Evolutionary conservation across 2,888 invertebrate species (phyloP).

Genomic region (Cyclophora punctaria): DNA sequence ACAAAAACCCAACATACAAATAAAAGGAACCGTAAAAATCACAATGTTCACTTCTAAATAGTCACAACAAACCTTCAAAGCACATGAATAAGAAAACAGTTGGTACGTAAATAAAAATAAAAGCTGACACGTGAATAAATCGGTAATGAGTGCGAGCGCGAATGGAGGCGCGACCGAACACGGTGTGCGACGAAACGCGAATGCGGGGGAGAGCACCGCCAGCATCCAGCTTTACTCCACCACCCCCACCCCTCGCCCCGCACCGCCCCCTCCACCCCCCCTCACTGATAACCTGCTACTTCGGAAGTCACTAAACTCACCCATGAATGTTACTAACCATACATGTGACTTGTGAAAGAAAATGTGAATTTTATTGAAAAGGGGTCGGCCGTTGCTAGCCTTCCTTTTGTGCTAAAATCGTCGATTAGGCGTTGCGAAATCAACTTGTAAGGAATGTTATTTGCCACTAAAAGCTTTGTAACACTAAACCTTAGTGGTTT

Average conservation of each 20-base stretch:
- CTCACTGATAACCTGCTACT: conserved; percentile 72
- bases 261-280: conserved; percentile 32
- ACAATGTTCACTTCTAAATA: conserved; percentile 48
- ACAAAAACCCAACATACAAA: conserved; percentile 10
- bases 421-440: conserved; percentile 46
- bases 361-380: conserved; percentile 69
- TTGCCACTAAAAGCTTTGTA: conserved; percentile 31
- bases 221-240: conserved; percentile 56
- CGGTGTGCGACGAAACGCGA: conserved; percentile 56
- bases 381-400: conserved; percentile 48
- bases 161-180: conserved; percentile 45
- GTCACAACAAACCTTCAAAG: conserved; percentile 60
- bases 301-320: conserved; percentile 73
- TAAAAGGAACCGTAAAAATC: conserved; percentile 49
- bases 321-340: conserved; percentile 62
- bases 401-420: conserved; percentile 50
- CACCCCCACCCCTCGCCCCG: conserved; percentile 28
- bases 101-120: conserved; percentile 43
- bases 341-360: conserved; percentile 60
- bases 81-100: conserved; percentile 34
- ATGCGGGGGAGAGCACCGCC: conserved; percentile 61
- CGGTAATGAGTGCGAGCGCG: conserved; percentile 34
- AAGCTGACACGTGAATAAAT: conserved; percentile 44
- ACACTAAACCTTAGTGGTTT: conserved; percentile 23
- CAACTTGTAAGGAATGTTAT: conserved; percentile 29